Conservation (phyloP, 2,797 vertebrate genomes). For the Dromococcyx pavoninus region DNA sequence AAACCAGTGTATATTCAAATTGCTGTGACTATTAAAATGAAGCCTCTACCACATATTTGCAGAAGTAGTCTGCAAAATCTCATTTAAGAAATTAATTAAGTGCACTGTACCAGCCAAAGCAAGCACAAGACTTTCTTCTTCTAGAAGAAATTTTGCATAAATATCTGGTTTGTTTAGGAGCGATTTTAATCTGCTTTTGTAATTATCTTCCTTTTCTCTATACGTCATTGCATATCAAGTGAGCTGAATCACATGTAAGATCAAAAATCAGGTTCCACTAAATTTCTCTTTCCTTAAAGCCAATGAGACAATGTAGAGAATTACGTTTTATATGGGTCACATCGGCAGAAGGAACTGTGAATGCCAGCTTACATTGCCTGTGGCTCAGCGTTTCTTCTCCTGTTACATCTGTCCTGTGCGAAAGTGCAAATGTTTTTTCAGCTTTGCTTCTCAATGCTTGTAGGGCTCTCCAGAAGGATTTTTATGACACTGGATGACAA, state of each 20-base stretch:
- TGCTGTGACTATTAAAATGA: not conserved
- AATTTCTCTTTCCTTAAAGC: not conserved
- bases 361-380: rapidly evolving
- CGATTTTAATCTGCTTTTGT: not conserved
- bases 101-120: not conserved
- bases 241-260: not conserved
- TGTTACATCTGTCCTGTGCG: not conserved
- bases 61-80: not conserved
- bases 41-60: not conserved
- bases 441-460: rapidly evolving
- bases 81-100: not conserved
- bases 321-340: not conserved
- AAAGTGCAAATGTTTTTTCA: not conserved
- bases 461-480: not conserved
- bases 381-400: not conserved
- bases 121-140: not conserved
- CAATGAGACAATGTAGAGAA: not conserved
- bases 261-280: not conserved
- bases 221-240: not conserved
- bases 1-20: not conserved
- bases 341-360: not conserved
- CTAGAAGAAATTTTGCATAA: not conserved
- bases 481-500: not conserved
- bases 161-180: not conserved
- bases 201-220: not conserved